Conservation (phyloP, 2,888 invertebrate genomes). For the Caprella mutica region DNA sequence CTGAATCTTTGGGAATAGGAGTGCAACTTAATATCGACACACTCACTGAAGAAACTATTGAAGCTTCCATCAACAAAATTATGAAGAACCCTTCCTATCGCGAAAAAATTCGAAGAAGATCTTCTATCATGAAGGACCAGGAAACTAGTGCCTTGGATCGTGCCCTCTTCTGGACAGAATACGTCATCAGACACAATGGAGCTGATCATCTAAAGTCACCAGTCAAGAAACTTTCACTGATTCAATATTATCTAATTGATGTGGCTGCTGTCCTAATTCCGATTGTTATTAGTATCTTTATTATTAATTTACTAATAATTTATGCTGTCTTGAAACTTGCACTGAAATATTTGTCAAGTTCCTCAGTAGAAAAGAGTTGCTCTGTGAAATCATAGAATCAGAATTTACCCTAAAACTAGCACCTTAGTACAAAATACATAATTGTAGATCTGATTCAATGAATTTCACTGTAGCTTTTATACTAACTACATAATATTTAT, state of each 20-base stretch:
- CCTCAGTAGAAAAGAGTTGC: too few relatives aligned
- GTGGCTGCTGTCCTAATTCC: background rate
- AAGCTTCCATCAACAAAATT: slow-evolving; percentile 18
- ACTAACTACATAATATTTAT: too few relatives aligned
- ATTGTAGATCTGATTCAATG: too few relatives aligned
- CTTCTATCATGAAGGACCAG: slow-evolving; percentile 51
- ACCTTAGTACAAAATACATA: too few relatives aligned
- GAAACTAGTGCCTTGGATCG: slow-evolving; percentile 49
- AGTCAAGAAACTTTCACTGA: background rate
- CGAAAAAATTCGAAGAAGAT: slow-evolving; percentile 15
- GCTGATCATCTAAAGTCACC: slow-evolving; percentile 41
- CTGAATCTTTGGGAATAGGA: slow-evolving; percentile 44
- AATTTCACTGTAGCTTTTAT: too few relatives aligned
- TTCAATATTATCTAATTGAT: slow-evolving; percentile 8
- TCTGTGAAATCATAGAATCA: too few relatives aligned
- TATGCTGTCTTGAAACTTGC: too few relatives aligned
- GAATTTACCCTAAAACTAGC: too few relatives aligned
- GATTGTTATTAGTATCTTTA: background rate
- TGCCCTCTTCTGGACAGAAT: slow-evolving; percentile 30
- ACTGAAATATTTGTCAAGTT: background rate
- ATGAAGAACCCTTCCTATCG: slow-evolving; percentile 21
- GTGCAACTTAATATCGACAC: slow-evolving; percentile 16
- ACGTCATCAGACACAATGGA: slow-evolving; percentile 38
- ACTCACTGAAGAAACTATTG: slow-evolving; percentile 17
- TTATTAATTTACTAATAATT: too few relatives aligned